Percentiles rank a stretch among this genome's conserved stretches.
These are phyloP conservation scores for Crotalus viridis DNA, from an alignment of 2,113 vertebrate species.

Conservation along the genomic window DNA sequence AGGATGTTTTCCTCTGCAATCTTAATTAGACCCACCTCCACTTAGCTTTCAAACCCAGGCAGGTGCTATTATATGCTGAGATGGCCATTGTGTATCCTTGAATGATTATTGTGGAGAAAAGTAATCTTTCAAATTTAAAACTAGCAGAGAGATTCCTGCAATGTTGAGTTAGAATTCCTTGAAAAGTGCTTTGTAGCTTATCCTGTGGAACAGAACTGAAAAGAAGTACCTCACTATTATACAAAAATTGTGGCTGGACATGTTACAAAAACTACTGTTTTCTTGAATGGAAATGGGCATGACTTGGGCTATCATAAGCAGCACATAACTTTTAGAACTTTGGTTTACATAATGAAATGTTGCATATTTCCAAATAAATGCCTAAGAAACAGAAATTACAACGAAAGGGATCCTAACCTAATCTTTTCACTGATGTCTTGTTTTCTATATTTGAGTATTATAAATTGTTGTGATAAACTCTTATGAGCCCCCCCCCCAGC, in stretches of 20 bases:
- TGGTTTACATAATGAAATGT: not conserved
- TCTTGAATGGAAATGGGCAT: not conserved
- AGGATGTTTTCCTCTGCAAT: not conserved
- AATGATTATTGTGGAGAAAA: not conserved
- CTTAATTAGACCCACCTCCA: not conserved
- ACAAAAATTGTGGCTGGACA: not conserved
- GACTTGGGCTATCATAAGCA: not conserved
- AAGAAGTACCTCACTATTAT: not conserved
- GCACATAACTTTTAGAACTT: not conserved
- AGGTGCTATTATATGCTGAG: not conserved
- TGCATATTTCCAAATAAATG: not conserved
- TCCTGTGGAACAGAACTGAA: not conserved
- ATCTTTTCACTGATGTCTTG: not conserved
- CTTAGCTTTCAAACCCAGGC: not conserved
- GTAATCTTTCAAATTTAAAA: not conserved
- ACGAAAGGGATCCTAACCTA: not conserved
- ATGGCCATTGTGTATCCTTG: not conserved
- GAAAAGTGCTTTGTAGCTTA: not conserved
- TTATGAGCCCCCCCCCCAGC: not conserved
- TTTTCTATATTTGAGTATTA: not conserved
- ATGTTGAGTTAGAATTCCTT: not conserved
- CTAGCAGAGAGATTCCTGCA: not conserved
- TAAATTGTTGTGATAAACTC: not conserved
- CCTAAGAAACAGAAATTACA: not conserved
- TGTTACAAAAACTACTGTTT: not conserved